Conservation (phyloP, 2,888 invertebrate species). For the Anticlea derivata region DNA sequence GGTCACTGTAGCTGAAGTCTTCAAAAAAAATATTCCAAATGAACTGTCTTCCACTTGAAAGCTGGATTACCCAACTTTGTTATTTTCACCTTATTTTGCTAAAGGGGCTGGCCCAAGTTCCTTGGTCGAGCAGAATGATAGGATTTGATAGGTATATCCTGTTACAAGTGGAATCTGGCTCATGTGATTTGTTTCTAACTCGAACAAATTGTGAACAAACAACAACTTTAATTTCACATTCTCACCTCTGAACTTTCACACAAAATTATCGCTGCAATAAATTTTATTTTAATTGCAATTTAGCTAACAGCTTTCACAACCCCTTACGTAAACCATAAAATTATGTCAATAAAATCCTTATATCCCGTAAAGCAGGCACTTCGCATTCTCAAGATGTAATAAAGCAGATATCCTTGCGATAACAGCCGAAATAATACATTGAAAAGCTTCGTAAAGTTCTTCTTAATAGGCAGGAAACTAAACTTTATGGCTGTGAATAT, state of each 20-base stretch:
- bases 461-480: conserved; percentile 25
- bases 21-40: conserved; percentile 11
- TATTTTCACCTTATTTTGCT: no score
- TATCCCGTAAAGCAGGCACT: conserved; percentile 44
- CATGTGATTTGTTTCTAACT: no score
- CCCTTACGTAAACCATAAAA: conserved; percentile 38
- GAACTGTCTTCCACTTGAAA: not conserved
- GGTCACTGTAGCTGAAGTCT: conserved; percentile 9
- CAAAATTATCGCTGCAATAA: conserved; percentile 7
- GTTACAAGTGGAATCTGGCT: no score
- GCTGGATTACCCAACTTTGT: no score
- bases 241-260: not conserved
- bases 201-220: no score
- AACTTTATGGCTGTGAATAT: conserved; percentile 28
- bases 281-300: conserved; percentile 22
- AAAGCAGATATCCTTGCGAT: conserved; percentile 48
- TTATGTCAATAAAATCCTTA: conserved; percentile 44
- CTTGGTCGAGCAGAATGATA: no score
- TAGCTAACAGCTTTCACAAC: conserved; percentile 23
- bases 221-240: no score
- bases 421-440: conserved; percentile 52
- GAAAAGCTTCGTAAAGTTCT: conserved; percentile 44
- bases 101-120: no score
- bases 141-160: no score
- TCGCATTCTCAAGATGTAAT: conserved; percentile 45